These are phyloP conservation scores for Uloborus plumipes DNA, from an alignment of 2,888 invertebrate genomes.

Conservation along the genomic window DNA sequence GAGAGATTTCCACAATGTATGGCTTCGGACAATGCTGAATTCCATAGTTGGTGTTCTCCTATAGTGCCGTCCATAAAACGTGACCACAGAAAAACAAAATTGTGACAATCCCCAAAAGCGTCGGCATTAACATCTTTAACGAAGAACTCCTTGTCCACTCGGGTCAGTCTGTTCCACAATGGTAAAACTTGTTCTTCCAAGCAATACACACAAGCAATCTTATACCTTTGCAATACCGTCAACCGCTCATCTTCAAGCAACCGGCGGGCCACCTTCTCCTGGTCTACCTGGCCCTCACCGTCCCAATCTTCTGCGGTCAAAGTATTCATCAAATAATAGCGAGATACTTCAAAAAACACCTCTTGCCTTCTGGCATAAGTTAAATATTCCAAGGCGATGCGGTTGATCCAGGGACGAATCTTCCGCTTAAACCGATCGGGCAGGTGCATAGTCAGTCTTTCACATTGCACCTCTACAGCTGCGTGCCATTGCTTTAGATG, in stretches of 20 bases:
- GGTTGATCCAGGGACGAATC: conserved; percentile 2
- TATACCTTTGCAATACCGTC: too few species aligned
- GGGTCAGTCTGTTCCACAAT: not conserved
- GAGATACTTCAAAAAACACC: not conserved
- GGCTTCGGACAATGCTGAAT: not conserved
- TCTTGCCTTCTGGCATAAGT: not conserved
- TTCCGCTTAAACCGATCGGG: not conserved
- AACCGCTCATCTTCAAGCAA: too few species aligned
- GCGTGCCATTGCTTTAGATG: not conserved
- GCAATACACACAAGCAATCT: too few species aligned
- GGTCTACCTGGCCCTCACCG: not conserved
- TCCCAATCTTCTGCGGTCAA: not conserved
- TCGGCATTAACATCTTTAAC: not conserved
- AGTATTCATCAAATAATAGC: conserved; percentile 1
- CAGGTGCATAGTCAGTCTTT: not conserved
- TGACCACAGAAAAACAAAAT: not conserved
- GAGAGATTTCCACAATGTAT: not conserved
- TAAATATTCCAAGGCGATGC: conserved; percentile 5
- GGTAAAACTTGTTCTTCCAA: too few species aligned
- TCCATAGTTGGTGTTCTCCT: not conserved
- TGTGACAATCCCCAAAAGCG: not conserved
- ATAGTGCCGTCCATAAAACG: not conserved
- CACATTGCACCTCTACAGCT: not conserved
- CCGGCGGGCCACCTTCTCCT: too few species aligned
- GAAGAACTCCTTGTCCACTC: not conserved